phyloP scores from a whole-genome alignment of 2,113 vertebrate genomes.

The Emydocephalus ijimae region DNA sequence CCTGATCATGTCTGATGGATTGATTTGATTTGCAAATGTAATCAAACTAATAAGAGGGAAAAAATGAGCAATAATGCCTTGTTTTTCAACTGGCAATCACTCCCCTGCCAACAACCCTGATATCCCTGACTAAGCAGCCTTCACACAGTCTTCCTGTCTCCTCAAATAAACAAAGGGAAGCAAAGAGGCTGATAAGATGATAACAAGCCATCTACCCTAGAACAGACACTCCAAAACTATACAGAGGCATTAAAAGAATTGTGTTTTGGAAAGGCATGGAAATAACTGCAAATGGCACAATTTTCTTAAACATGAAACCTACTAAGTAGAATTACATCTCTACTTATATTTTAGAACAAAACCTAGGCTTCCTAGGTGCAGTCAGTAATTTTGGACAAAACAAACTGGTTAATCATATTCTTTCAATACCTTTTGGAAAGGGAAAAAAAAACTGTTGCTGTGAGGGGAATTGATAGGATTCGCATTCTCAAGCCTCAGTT shows the following conservation, averaged over 20 bases:
- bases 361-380: not conserved
- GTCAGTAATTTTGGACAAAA: not conserved
- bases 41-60: conserved; percentile 99
- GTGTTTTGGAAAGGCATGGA: not conserved
- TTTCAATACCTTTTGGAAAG: not conserved
- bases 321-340: not conserved
- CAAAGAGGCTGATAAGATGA: conserved; percentile 77
- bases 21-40: conserved; percentile 99
- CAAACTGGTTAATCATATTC: not conserved
- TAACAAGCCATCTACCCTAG: conserved; percentile 69
- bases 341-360: conserved; percentile 20
- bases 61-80: conserved; percentile 97
- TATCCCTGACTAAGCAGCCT: conserved; percentile 86
- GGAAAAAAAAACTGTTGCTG: not conserved
- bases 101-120: conserved; percentile 84
- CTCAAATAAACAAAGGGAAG: conserved; percentile 83
- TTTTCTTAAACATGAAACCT: not conserved
- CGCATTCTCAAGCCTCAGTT: not conserved
- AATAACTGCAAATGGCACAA: not conserved
- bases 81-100: conserved; percentile 94
- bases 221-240: conserved; percentile 47
- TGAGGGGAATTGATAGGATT: not conserved
- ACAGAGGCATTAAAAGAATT: not conserved
- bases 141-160: conserved; percentile 75
- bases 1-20: conserved; percentile 96